These are phyloP conservation scores for Sesia apiformis DNA, from an alignment of 2,888 invertebrate species.

Conservation along the genomic window DNA sequence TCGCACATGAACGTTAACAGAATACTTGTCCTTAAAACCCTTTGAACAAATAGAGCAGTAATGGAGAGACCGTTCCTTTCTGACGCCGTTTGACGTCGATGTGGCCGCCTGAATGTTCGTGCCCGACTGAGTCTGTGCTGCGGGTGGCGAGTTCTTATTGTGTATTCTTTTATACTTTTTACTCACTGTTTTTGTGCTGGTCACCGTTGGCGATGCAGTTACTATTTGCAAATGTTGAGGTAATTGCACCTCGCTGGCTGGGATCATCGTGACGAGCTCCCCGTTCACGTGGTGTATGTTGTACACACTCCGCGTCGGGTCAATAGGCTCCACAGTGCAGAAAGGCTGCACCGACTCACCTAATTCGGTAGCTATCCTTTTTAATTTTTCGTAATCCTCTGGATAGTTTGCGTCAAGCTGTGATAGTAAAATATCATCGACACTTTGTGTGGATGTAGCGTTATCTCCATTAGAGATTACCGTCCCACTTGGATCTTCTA, in stretches of 20 bases:
- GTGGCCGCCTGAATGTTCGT: slow-evolving; percentile 68
- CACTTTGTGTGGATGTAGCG: slow-evolving; percentile 75
- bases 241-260: slow-evolving; percentile 56
- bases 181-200: slow-evolving; percentile 75
- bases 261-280: slow-evolving; percentile 64
- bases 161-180: slow-evolving; percentile 83
- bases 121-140: slow-evolving; percentile 44
- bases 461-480: slow-evolving; percentile 66
- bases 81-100: slow-evolving; percentile 80
- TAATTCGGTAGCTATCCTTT: slow-evolving; percentile 87
- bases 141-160: slow-evolving; percentile 64
- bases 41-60: slow-evolving; percentile 95
- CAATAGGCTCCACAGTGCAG: slow-evolving; percentile 74
- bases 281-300: slow-evolving; percentile 69
- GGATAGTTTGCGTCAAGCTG: slow-evolving; percentile 81
- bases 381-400: slow-evolving; percentile 89
- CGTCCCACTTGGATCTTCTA: slow-evolving; percentile 59
- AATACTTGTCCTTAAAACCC: slow-evolving; percentile 96
- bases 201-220: slow-evolving; percentile 75
- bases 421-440: slow-evolving; percentile 81
- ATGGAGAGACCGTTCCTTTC: slow-evolving; percentile 91
- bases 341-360: slow-evolving; percentile 84
- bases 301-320: slow-evolving; percentile 69
- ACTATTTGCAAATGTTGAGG: slow-evolving; percentile 72
- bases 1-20: slow-evolving; percentile 97